Evolutionary conservation across 2,797 vertebrate species (phyloP), one percentile per base, ranked within the genome.

Genomic region (Esox masquinongy): DNA sequence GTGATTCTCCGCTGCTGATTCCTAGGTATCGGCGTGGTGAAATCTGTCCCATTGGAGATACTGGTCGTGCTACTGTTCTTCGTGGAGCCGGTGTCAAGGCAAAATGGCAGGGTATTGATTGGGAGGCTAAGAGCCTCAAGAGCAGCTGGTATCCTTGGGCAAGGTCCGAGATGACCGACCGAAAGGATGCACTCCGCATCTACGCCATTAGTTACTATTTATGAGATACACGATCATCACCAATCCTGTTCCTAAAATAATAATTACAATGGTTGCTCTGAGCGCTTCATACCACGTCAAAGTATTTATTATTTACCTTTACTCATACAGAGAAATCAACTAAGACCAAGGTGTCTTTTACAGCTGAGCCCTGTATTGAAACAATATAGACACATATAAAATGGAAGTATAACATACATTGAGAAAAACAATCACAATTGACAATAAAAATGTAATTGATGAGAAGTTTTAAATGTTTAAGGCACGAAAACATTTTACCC

Each of bases 71-170:
- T 31, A 31, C 24, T 66, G 29, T 31, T 24, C 63, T 5, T 1
- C 26, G 14, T 7, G 6, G 64, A 34, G 63, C 26, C 64, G 66
- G 66, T 56, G 16, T 67, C 29, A 15, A 84, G 82, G 81, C 70
- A 84, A 87, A 89, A 88, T 80, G 80, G 84, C 74, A 85, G 56
- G 70, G 80, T 87, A 88, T 91, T 67, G 89, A 92, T 89, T 77
- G 64, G 73, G 3, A 68, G 66, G 74, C 85, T 69, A 70, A 80
- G 85, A 68, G 77, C 80, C 77, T 81, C 26, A 17, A 0, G 78
- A 84, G 74, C 63, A 12, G 36, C 11, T 2, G 8, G 51, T 26
- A 79, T 83, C 80, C 83, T 86, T 86, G 80, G 74, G 73, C 72
- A 83, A 88, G 85, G 87, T 86, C 80, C 53, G 16, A 7, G 7